These are phyloP conservation scores for Prionailurus viverrinus DNA, from an alignment of 2,113 vertebrate species.

Conservation along the genomic window DNA sequence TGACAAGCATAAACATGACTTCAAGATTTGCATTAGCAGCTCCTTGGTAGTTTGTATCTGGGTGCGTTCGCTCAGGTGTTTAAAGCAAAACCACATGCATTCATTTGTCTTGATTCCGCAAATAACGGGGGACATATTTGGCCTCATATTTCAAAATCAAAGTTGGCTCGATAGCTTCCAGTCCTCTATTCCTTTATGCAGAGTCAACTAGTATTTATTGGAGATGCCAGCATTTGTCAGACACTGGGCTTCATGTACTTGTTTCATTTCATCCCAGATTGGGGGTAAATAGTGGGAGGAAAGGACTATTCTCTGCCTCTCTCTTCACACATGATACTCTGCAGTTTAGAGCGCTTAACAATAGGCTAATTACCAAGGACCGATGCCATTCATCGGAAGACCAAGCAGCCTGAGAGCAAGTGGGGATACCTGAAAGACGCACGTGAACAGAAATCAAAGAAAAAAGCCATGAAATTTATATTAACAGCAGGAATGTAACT, in stretches of 20 bases:
- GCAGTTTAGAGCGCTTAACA: background rate
- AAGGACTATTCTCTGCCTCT: background rate
- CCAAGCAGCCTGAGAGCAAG: background rate
- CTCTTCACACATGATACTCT: background rate
- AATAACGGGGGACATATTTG: background rate
- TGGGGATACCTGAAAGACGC: background rate
- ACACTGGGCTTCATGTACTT: background rate
- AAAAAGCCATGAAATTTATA: background rate
- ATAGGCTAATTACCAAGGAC: background rate
- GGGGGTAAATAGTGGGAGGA: background rate
- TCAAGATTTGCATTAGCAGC: background rate
- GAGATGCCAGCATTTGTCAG: background rate
- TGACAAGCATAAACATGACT: background rate
- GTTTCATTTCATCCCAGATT: background rate
- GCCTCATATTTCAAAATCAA: background rate
- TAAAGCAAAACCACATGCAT: background rate
- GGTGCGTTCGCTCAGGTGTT: background rate
- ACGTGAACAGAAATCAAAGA: conserved; percentile 45
- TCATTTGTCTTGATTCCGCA: background rate
- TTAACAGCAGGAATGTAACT: conserved; percentile 19
- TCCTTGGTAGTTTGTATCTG: background rate
- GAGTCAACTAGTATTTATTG: background rate
- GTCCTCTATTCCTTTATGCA: background rate
- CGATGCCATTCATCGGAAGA: background rate
- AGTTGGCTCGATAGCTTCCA: background rate